Percentiles rank a stretch among this genome's conserved stretches.
Conservation (phyloP, 2,888 invertebrate genomes). For the Seira musarum region DNA sequence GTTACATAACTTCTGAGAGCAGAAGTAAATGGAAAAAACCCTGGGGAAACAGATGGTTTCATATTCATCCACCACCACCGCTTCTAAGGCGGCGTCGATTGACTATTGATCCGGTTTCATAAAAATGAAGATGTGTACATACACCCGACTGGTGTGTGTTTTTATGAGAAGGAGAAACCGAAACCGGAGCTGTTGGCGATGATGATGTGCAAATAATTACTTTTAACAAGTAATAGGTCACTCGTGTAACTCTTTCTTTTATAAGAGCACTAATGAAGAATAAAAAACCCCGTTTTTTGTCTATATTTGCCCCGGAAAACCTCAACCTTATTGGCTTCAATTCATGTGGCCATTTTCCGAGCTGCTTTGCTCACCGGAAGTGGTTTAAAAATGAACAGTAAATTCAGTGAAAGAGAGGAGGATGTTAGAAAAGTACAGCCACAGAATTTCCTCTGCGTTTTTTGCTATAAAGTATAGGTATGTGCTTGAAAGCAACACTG, state of each 20-base stretch:
- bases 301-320: constrained; percentile 4
- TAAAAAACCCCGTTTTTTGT: neutral
- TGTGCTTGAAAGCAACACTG: neutral
- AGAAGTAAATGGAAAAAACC: neutral
- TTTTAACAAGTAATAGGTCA: constrained; percentile 9
- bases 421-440: neutral
- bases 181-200: neutral
- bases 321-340: neutral
- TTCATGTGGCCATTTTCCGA: neutral
- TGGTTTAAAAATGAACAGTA: neutral
- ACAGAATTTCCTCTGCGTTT: neutral
- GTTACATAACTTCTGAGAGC: neutral
- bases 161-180: neutral
- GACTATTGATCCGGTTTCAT: constrained; percentile 9
- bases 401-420: neutral
- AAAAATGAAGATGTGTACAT: neutral
- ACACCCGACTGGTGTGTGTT: neutral
- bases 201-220: constrained; percentile 6
- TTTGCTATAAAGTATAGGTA: neutral
- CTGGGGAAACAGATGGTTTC: constrained; percentile 5
- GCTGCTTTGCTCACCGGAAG: neutral
- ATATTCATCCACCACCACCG: neutral
- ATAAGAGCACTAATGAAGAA: constrained; percentile 3
- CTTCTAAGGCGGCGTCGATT: neutral
- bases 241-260: neutral